Conservation (phyloP, 2,888 invertebrate genomes). For the Bugula neritina region DNA sequence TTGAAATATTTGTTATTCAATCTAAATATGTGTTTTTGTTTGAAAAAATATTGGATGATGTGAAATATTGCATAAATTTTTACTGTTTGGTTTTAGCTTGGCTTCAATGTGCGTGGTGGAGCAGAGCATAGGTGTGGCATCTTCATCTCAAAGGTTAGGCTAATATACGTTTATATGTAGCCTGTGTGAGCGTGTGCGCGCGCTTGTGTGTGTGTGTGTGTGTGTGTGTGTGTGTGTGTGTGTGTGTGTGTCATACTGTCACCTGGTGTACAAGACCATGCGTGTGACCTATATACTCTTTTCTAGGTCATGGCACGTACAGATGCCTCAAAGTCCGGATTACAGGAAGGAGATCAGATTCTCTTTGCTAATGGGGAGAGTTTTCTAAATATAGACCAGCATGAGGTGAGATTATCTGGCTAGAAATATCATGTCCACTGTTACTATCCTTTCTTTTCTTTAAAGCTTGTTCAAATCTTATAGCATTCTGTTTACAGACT, state of each 20-base stretch:
- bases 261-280: background rate
- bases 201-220: too few relatives aligned
- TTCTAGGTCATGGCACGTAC: conserved; percentile 44
- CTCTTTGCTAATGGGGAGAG: conserved; percentile 42
- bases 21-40: too few relatives aligned
- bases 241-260: too few relatives aligned
- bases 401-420: conserved; percentile 36
- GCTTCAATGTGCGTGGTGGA: conserved; percentile 51
- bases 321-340: conserved; percentile 45
- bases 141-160: conserved; percentile 47
- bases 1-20: too few relatives aligned
- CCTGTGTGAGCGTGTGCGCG: too few relatives aligned
- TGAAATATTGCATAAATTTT: too few relatives aligned
- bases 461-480: background rate
- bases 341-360: conserved; percentile 49
- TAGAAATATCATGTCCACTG: background rate
- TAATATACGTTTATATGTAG: too few relatives aligned
- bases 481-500: background rate
- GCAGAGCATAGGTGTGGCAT: conserved; percentile 48
- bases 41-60: too few relatives aligned
- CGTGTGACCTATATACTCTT: background rate
- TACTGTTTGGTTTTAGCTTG: conserved; percentile 39
- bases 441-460: background rate
- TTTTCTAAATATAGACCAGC: conserved; percentile 44
- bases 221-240: too few relatives aligned